phyloP scores from a whole-genome alignment of 2,797 vertebrate species.

The Malurus leucopterus region DNA sequence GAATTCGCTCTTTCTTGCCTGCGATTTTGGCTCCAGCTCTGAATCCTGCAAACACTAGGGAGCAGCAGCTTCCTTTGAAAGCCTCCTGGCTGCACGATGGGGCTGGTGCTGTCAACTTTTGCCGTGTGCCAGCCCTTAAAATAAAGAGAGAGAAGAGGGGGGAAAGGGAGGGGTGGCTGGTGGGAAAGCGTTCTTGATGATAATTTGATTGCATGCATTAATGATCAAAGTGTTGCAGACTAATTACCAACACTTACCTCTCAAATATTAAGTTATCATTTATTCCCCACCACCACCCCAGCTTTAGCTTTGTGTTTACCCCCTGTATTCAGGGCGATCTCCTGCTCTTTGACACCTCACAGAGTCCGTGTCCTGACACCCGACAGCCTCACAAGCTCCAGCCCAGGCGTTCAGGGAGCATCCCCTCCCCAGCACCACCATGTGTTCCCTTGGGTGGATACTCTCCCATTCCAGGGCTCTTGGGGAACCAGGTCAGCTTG shows the following conservation, averaged over 20 bases:
- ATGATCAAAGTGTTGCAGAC: conserved; percentile 76
- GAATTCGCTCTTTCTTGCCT: neutral
- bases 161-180: neutral
- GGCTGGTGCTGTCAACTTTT: conserved; percentile 38
- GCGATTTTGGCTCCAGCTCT: conserved; percentile 24
- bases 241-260: conserved; percentile 75
- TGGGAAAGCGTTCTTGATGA: conserved; percentile 70
- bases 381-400: rapidly evolving
- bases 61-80: conserved; percentile 71
- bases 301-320: conserved; percentile 12
- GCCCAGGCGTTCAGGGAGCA: neutral
- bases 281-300: conserved; percentile 1
- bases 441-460: neutral
- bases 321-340: neutral
- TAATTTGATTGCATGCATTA: conserved; percentile 77
- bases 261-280: conserved; percentile 73
- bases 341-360: neutral
- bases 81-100: neutral
- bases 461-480: neutral
- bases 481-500: neutral
- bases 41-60: conserved; percentile 62
- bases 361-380: neutral
- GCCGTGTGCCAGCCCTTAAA: conserved; percentile 55
- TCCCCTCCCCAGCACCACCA: neutral
- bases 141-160: conserved; percentile 38